Percentiles rank a stretch among this genome's conserved stretches.
phyloP scores from a whole-genome alignment of 2,113 vertebrate genomes.

The Macaca nemestrina region DNA sequence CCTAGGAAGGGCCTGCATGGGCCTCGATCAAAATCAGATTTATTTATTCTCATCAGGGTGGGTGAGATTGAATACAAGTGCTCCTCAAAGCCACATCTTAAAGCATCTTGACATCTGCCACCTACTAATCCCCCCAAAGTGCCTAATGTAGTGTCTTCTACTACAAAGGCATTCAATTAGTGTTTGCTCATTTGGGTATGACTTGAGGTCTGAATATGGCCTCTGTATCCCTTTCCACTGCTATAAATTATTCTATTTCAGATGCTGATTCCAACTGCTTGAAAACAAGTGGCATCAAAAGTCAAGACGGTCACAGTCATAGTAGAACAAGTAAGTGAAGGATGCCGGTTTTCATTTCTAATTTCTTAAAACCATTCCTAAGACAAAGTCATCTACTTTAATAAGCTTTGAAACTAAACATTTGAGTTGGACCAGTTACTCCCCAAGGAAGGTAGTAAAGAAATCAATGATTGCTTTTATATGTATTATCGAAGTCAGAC shows the following conservation, averaged over 20 bases:
- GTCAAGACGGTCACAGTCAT: constrained; percentile 70
- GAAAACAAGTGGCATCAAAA: constrained; percentile 64
- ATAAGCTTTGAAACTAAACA: neutral
- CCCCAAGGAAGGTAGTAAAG: neutral
- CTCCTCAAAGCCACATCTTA: neutral
- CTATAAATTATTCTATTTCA: constrained; percentile 43
- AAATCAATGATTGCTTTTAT: neutral
- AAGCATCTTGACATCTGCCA: neutral
- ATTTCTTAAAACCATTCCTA: neutral
- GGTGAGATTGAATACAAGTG: neutral
- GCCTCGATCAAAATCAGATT: too few species aligned
- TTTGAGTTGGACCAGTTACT: neutral
- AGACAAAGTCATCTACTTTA: neutral
- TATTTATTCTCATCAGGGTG: too few species aligned
- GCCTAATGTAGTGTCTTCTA: neutral
- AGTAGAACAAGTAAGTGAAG: constrained; percentile 75
- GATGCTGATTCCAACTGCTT: constrained; percentile 58
- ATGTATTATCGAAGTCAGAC: neutral
- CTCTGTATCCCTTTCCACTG: neutral
- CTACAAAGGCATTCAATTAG: neutral
- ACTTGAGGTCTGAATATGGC: neutral
- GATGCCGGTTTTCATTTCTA: neutral
- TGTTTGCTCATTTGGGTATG: too few species aligned
- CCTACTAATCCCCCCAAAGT: neutral
- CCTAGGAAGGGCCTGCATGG: neutral